Conservation (phyloP, 2,113 vertebrate species). For the Chaenogobius annularis region DNA sequence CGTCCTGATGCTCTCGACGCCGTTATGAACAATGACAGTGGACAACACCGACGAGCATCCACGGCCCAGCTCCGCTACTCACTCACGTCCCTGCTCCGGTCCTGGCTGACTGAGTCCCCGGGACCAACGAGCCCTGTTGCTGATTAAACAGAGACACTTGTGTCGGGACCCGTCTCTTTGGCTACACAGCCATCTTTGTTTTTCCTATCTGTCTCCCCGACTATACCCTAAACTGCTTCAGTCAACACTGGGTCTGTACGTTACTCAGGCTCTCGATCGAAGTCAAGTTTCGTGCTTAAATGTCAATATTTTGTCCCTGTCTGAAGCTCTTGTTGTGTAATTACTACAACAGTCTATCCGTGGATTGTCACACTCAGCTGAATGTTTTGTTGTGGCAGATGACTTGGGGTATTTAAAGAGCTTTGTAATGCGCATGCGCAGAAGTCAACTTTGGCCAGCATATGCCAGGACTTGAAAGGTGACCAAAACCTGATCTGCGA, state of each 20-base stretch:
- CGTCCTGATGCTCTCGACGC: conserved; percentile 68
- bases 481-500: conserved; percentile 68
- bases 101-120: conserved; percentile 48
- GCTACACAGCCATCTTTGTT: conserved; percentile 85
- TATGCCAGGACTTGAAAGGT: conserved; percentile 59
- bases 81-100: conserved; percentile 54
- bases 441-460: conserved; percentile 61
- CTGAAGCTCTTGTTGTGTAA: conserved; percentile 36
- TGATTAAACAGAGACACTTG: conserved; percentile 57
- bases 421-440: conserved; percentile 71
- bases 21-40: conserved; percentile 74
- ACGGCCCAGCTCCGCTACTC: conserved; percentile 49
- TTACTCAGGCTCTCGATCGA: conserved; percentile 33
- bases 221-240: conserved; percentile 47
- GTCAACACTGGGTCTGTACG: conserved; percentile 50
- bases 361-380: conserved; percentile 56
- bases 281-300: conserved; percentile 35
- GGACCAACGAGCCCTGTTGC: conserved; percentile 52
- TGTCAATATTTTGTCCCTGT: conserved; percentile 40
- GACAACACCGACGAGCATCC: conserved; percentile 43
- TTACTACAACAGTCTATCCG: conserved; percentile 17
- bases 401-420: conserved; percentile 80
- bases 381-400: conserved; percentile 78
- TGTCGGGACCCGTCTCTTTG: conserved; percentile 68
- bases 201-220: conserved; percentile 70